Base-by-base conservation (phyloP, 2,888 invertebrate species). In the Agrilus cyanescens region DNA sequence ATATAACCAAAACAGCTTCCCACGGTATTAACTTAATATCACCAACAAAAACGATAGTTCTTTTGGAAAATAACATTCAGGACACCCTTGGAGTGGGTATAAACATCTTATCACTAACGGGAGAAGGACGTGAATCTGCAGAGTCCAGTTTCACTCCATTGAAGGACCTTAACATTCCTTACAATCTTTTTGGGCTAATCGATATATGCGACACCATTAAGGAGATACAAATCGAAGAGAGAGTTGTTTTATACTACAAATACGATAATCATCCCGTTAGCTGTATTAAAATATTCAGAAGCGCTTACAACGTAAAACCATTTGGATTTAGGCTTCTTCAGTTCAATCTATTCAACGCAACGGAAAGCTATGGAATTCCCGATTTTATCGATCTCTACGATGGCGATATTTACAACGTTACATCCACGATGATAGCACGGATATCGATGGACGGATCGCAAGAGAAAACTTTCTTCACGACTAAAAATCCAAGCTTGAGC, bases 181-280 rank as follows among this genome's bases (percentile, higher is more conserved):
- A 94, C 59, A 80, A 90, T 58, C 67, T 94, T 32, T 96, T 94
- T 66, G 94, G 97, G 25, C 69, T 98, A 56, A 80, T 99, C 12
- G 94, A 97, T 53, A 93, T 97, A 52, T 99, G 98, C 64, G 93
- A 95, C 60, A 86, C 94, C 1, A 82, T 85, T 41, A 98, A 98
- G 69, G 85, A 88, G 60, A 80, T 98, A 12, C 74, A 76, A 2
- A 78, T 98, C 2, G 87, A 91, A 62, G 93, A 96, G 60, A 74
- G 96, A 37, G 78, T 96, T 4, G 66, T 97, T 1, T 62, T 98
- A 14, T 98, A 95, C 62, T 96, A 94, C 67, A 97, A 96, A 63
- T 98, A 98, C 58, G 93, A 94, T 58, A 94, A 94, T 54, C 82
- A 85, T 62, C 90, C 95, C 0, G 88, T 95, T 0, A 97, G 96